phyloP scores from a whole-genome alignment of 2,888 invertebrate species.

The Salticus scenicus region DNA sequence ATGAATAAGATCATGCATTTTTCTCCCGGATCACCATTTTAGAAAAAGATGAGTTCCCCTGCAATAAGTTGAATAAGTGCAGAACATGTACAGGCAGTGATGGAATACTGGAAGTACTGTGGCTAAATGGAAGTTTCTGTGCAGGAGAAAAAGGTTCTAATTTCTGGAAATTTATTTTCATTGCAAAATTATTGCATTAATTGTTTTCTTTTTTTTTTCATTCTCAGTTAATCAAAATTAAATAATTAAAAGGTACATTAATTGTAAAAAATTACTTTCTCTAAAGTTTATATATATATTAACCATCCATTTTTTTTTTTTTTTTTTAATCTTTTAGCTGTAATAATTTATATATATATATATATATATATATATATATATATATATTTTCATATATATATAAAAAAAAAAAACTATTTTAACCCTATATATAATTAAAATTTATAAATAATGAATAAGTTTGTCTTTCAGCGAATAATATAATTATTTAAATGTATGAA shows the following conservation, averaged over 20 bases:
- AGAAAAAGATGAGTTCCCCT: neutral
- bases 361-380: too few species aligned
- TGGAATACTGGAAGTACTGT: neutral
- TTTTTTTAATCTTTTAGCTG: too few species aligned
- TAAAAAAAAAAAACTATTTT: too few species aligned
- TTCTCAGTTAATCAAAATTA: too few species aligned
- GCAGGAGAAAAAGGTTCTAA: neutral
- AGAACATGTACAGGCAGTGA: neutral
- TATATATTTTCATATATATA: too few species aligned
- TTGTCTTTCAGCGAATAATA: too few species aligned
- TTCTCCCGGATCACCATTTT: neutral
- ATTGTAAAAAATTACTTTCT: neutral
- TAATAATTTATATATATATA: too few species aligned
- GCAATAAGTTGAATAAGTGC: neutral
- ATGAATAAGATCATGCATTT: neutral
- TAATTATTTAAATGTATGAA: too few species aligned
- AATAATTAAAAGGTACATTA: neutral
- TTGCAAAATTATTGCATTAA: neutral
- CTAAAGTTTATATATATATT: too few species aligned
- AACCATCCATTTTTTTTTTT: too few species aligned
- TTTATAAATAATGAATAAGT: too few species aligned
- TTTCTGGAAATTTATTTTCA: neutral
- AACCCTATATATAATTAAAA: too few species aligned
- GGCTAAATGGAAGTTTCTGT: neutral
- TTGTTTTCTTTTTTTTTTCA: neutral